These are phyloP conservation scores for Sinonovacula constricta DNA, from an alignment of 1,140 invertebrate species.

Conservation along the genomic window DNA sequence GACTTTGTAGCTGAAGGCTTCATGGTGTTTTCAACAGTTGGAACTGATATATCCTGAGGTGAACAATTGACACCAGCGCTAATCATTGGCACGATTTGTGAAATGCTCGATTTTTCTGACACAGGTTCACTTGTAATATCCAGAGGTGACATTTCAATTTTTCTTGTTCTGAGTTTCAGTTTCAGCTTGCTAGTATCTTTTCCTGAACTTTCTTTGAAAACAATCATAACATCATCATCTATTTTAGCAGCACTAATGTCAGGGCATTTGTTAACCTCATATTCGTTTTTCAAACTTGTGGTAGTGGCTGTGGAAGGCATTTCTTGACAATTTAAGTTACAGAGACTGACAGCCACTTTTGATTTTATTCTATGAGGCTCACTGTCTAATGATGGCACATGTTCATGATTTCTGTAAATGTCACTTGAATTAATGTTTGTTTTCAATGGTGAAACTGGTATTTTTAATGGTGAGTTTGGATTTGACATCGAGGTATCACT, in stretches of 20 bases:
- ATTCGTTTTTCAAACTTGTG: not conserved
- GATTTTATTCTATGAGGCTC: not conserved
- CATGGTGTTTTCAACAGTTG: not conserved
- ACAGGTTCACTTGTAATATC: not conserved
- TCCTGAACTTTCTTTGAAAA: too few species aligned
- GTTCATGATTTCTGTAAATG: not conserved
- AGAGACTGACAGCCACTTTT: not conserved
- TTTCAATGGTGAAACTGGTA: conserved; percentile 32
- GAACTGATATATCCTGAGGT: not conserved
- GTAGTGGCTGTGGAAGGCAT: not conserved
- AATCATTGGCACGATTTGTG: not conserved
- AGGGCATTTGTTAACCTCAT: conserved; percentile 20
- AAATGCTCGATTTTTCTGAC: not conserved
- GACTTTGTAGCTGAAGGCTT: not conserved
- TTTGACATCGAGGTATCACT: conserved; percentile 23
- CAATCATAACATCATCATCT: conserved; percentile 1
- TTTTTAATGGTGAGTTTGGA: conserved; percentile 38
- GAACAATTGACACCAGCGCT: too few species aligned
- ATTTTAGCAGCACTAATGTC: conserved; percentile 30
- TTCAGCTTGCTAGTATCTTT: conserved; percentile 27
- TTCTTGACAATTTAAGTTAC: not conserved
- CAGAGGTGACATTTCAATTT: not conserved
- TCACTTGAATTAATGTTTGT: not conserved
- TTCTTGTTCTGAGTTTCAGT: conserved; percentile 38
- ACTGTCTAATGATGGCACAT: not conserved